Evolutionary conservation across 2,888 invertebrate species (phyloP), one percentile per base, ranked within the genome.

Genomic region (Nebria brevicollis): DNA sequence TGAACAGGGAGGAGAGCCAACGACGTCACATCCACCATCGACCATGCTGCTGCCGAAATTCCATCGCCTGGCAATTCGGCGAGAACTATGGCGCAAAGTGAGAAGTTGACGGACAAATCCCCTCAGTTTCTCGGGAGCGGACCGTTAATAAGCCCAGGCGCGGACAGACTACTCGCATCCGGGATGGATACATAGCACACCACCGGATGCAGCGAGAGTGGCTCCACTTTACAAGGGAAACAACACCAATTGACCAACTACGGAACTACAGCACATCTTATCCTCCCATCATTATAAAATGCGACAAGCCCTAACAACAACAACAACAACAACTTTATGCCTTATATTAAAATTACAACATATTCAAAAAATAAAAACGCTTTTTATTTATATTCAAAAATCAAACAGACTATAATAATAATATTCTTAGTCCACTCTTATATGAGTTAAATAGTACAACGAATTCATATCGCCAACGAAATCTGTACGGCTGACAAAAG

Each of bases 141-240:
- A 66, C 66, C 66, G 66, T 66, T 66, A 66, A 66, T 66, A 66
- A 66, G 66, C 15, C 66, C 15, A 13, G n/a, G 13, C 70, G 20
- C 25, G 70, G 70, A 70, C 70, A 70, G 70, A 70, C 70, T 25
- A 15, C 25, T 11, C 25, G 70, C 70, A 26, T 20, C 70, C 70
- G 70, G 70, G 66, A 66, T 34, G 5, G 13, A 8, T 54, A 70
- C 70, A 70, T 8, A 26, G n/a, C 10, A 10, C 26, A 34, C 70
- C 11, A 70, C 13, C 70, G 70, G 70, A 70, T 15, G 15, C 70
- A 4, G 70, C 70, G 11, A 70, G 70, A 70, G 70, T 70, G 70
- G 25, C 34, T 25, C 15, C 70, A 70, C 70, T 70, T 70, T 70
- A 70, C 70, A 70, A 70, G 70, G 70, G 70, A 70, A 70, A 70